Evolutionary conservation across 1,140 invertebrate genomes (phyloP).

Genomic region (Drosophila willistoni): DNA sequence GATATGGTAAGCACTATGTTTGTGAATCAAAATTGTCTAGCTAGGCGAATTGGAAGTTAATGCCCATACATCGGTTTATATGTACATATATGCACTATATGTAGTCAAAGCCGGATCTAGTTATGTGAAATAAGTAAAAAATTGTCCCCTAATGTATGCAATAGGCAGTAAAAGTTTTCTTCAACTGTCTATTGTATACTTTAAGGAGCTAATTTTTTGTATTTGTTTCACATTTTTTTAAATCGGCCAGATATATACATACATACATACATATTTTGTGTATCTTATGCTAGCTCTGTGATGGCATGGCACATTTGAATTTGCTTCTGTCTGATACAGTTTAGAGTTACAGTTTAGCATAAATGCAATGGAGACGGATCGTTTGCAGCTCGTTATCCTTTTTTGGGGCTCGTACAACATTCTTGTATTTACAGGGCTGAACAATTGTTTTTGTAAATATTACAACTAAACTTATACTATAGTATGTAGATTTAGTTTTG

Average conservation of each 20-base stretch:
- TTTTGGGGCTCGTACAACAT: constrained; percentile 29
- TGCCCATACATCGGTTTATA: too few species aligned
- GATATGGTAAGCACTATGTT: constrained; percentile 58
- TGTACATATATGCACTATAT: too few species aligned
- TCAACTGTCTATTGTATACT: too few species aligned
- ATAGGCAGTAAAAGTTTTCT: too few species aligned
- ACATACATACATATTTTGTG: neutral
- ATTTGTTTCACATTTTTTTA: too few species aligned
- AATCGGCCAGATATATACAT: too few species aligned
- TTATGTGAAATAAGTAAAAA: too few species aligned
- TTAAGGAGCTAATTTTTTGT: too few species aligned
- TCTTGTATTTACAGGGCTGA: constrained; percentile 47
- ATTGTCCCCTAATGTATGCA: too few species aligned
- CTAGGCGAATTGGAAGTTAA: constrained; percentile 50
- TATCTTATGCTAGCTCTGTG: constrained; percentile 41
- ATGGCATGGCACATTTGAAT: constrained; percentile 77
- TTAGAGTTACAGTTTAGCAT: constrained; percentile 29
- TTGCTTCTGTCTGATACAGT: constrained; percentile 43
- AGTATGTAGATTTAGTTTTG: constrained; percentile 15
- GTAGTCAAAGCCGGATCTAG: too few species aligned
- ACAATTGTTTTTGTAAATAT: neutral
- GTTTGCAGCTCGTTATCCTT: constrained; percentile 23
- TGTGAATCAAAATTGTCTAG: constrained; percentile 34
- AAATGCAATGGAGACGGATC: constrained; percentile 49
- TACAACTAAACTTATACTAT: constrained; percentile 47